These are phyloP conservation scores for Plecotus auritus DNA, from an alignment of 2,113 vertebrate species.

Conservation along the genomic window DNA sequence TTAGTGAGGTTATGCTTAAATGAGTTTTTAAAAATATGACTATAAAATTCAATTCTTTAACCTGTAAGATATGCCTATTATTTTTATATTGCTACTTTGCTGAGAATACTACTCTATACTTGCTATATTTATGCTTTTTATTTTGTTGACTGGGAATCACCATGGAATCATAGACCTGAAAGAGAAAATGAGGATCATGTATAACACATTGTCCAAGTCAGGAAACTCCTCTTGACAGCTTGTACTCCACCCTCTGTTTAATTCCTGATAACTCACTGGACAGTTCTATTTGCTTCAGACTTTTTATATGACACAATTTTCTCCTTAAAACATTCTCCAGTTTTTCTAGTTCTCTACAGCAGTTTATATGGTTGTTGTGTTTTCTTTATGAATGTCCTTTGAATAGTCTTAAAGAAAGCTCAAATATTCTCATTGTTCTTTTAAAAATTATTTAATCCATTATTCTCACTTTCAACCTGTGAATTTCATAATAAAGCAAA, in stretches of 20 bases:
- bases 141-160: not conserved
- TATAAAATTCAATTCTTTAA: not conserved
- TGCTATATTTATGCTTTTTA: not conserved
- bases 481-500: not conserved
- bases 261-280: not conserved
- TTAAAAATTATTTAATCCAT: not conserved
- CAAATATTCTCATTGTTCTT: not conserved
- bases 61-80: not conserved
- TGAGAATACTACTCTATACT: not conserved
- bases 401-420: not conserved
- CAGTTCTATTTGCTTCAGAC: not conserved
- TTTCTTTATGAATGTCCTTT: not conserved
- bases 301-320: not conserved
- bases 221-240: not conserved
- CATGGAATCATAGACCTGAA: not conserved
- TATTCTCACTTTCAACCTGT: not conserved
- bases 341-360: not conserved
- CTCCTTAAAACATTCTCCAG: not conserved
- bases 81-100: not conserved
- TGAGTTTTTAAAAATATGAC: not conserved
- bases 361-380: not conserved
- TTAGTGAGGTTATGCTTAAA: not conserved
- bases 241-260: not conserved
- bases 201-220: not conserved
- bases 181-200: not conserved